Conservation (phyloP, 2,113 vertebrate species). For the Neotoma lepida region DNA sequence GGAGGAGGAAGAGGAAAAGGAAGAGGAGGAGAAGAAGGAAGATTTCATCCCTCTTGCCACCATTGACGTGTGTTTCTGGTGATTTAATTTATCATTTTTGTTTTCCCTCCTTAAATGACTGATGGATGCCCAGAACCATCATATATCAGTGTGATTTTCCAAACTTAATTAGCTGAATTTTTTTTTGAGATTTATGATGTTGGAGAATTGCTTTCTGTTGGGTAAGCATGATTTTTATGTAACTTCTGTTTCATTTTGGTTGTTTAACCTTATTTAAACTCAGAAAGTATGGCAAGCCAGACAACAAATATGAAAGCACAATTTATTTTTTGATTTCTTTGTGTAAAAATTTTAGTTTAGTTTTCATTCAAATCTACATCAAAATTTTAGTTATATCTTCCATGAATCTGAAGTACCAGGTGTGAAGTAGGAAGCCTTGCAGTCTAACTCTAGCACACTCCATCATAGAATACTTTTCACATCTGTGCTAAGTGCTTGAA, state of each 20-base stretch:
- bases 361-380: background rate
- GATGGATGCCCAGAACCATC: background rate
- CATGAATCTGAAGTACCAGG: background rate
- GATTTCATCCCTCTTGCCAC: background rate
- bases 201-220: conserved; percentile 43
- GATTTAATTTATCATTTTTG: background rate
- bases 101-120: background rate
- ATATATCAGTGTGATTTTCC: conserved; percentile 23
- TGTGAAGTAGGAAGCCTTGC: background rate
- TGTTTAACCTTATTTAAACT: background rate
- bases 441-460: too few relatives aligned
- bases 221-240: background rate
- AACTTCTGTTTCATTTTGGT: background rate
- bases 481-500: background rate
- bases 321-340: conserved; percentile 3
- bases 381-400: background rate
- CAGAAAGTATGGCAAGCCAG: background rate
- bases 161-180: conserved; percentile 24
- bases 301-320: background rate
- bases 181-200: conserved; percentile 5
- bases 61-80: background rate
- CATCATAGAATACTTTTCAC: background rate
- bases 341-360: background rate
- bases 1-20: background rate
- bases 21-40: background rate